Base-by-base conservation (phyloP, 2,113 vertebrate genomes). In the Coturnix japonica region DNA sequence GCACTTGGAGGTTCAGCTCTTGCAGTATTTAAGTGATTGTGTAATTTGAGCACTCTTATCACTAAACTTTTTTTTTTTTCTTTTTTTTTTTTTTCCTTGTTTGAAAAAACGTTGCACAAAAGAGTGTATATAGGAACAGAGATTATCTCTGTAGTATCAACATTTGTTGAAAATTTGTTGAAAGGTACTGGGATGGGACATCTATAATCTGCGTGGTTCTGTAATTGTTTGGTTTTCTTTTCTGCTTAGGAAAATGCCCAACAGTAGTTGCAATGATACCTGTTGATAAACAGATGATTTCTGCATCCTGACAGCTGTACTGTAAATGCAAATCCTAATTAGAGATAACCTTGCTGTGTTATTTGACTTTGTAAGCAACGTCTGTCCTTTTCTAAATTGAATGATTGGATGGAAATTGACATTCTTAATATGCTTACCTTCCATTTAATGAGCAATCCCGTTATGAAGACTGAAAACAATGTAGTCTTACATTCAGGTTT, bases 361-460 rank as follows among this genome's bases (percentile, higher is more conserved):
- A 17, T 92, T 94, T 89, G 84, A 86, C 70, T 94, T 93, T 85
- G 76, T 31, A 51, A 66, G 83, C 65, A 87, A 41, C 0, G 1
- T 64, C 47, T 95, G 31, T 63, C 81, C 79, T 71, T 43, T 91
- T 56, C 66, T 94, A 91, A 95, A 79, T 65, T 63, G 65, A 90
- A 73, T 72, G 33, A 83, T 41, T 88, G 63, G 56, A 73, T 90
- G 46, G 44, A 87, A 96, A 92, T 87, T 87, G 61, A 78, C 60
- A 53, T 47, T 94, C 71, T 91, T 96, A 87, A 89, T 91, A 41
- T 82, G 35, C 86, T 96, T 95, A 74, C 81, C 46, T 95, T 71
- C 35, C 76, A 22, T 85, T 95, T 91, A 82, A 85, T 96, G 82
- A 93, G 69, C 44, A 91, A 66, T 70, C 9, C 72, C 76, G 51